Percentiles rank a stretch among this genome's conserved stretches.
Conservation (phyloP, 1,140 invertebrate species). For the Heliothis virescens region DNA sequence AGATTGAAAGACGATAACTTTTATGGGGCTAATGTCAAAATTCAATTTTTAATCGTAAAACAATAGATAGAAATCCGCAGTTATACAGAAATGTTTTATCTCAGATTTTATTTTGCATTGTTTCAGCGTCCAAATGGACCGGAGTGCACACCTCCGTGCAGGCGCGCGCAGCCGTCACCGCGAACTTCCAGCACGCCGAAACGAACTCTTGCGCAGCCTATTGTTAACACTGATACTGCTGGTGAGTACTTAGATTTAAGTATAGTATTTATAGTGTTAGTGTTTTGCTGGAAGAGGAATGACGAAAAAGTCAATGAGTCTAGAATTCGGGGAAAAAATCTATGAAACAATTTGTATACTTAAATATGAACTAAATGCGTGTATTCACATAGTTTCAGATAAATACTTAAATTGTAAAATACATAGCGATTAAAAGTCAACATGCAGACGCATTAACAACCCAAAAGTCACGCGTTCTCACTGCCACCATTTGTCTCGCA, state of each 20-base stretch:
- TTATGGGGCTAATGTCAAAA: too few species aligned
- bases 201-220: slow-evolving; percentile 56
- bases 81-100: too few species aligned
- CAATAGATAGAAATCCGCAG: too few species aligned
- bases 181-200: slow-evolving; percentile 69
- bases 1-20: too few species aligned
- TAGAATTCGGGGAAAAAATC: too few species aligned
- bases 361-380: slow-evolving; percentile 2
- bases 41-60: too few species aligned
- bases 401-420: slow-evolving; percentile 22
- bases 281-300: not conserved
- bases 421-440: slow-evolving; percentile 8
- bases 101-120: slow-evolving; percentile 15
- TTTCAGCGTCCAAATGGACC: slow-evolving; percentile 72
- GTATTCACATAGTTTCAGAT: not conserved
- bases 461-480: slow-evolving; percentile 12
- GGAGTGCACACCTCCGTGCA: slow-evolving; percentile 78
- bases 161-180: slow-evolving; percentile 68
- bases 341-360: too few species aligned
- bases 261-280: slow-evolving; percentile 3
- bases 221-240: slow-evolving; percentile 56
- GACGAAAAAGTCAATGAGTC: too few species aligned
- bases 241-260: slow-evolving; percentile 62
- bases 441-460: slow-evolving; percentile 19
- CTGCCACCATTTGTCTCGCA: slow-evolving; percentile 39